Percentiles rank a stretch among this genome's conserved stretches.
Evolutionary conservation across 2,797 vertebrate genomes (phyloP).

Genomic region (Megaceryle alcyon): DNA sequence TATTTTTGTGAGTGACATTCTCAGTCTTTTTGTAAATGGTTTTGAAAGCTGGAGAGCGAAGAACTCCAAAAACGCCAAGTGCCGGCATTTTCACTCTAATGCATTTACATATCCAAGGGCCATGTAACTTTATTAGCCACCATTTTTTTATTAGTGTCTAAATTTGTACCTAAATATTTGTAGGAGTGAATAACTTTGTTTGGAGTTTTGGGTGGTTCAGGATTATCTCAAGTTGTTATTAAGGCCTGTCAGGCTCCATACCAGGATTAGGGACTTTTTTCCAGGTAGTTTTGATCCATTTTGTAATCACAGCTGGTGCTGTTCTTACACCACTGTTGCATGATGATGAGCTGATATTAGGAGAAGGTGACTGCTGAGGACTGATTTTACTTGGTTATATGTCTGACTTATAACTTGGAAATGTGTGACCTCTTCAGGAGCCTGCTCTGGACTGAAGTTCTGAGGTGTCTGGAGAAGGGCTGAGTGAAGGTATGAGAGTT

Average conservation of each 20-base stretch:
- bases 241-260: neutral
- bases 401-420: neutral
- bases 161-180: neutral
- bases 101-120: neutral
- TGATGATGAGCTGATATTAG: neutral
- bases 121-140: neutral
- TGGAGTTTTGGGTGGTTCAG: neutral
- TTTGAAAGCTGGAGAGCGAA: neutral
- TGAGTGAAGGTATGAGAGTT: neutral
- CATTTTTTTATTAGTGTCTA: neutral
- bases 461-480: neutral
- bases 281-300: neutral
- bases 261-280: neutral
- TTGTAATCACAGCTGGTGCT: neutral
- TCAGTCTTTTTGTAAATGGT: neutral
- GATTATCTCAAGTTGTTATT: neutral
- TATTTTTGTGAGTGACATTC: neutral
- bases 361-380: neutral
- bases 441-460: neutral
- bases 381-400: neutral
- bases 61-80: neutral
- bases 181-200: neutral
- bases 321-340: rapidly evolving
- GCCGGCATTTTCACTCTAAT: neutral
- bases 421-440: neutral